Conservation (phyloP, 2,797 vertebrate genomes). For the Falco cherrug region DNA sequence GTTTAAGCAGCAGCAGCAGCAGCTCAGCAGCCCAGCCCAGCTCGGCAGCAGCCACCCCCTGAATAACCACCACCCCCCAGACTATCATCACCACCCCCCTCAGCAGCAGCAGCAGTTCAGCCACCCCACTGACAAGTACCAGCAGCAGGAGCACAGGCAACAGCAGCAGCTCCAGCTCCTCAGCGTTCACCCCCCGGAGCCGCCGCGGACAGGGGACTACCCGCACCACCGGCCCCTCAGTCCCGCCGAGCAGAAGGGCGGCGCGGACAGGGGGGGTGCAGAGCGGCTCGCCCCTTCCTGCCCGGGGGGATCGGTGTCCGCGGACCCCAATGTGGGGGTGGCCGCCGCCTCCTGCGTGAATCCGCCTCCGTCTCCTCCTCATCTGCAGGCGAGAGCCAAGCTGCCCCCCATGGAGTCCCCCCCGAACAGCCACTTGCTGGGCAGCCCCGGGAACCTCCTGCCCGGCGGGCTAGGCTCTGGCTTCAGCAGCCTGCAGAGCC, state of each 20-base stretch:
- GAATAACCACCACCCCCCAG: conserved; percentile 66
- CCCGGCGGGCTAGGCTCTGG: conserved; percentile 84
- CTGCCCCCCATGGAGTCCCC: conserved; percentile 90
- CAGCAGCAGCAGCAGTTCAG: conserved; percentile 81
- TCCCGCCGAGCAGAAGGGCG: conserved; percentile 62
- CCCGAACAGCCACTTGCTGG: conserved; percentile 86
- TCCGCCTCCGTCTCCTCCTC: conserved; percentile 72
- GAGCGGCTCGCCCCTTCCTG: conserved; percentile 69
- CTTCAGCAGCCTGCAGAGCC: conserved; percentile 86
- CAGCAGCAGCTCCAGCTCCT: conserved; percentile 69
- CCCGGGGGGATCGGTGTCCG: conserved; percentile 61
- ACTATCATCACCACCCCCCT: conserved; percentile 71
- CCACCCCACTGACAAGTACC: conserved; percentile 75
- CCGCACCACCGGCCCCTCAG: conserved; percentile 57
- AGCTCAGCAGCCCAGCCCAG: conserved; percentile 69
- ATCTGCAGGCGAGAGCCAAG: conserved; percentile 74
- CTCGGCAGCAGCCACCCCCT: conserved; percentile 78
- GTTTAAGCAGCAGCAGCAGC: conserved; percentile 63
- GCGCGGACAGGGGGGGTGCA: conserved; percentile 63
- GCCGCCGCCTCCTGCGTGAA: conserved; percentile 76
- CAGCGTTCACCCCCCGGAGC: conserved; percentile 53
- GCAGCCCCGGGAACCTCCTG: conserved; percentile 80
- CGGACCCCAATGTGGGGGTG: conserved; percentile 79
- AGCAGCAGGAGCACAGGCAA: conserved; percentile 69
- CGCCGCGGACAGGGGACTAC: conserved; percentile 44